Evolutionary conservation across 2,797 vertebrate genomes (phyloP).

Genomic region (Enteromius trimaculatus): DNA sequence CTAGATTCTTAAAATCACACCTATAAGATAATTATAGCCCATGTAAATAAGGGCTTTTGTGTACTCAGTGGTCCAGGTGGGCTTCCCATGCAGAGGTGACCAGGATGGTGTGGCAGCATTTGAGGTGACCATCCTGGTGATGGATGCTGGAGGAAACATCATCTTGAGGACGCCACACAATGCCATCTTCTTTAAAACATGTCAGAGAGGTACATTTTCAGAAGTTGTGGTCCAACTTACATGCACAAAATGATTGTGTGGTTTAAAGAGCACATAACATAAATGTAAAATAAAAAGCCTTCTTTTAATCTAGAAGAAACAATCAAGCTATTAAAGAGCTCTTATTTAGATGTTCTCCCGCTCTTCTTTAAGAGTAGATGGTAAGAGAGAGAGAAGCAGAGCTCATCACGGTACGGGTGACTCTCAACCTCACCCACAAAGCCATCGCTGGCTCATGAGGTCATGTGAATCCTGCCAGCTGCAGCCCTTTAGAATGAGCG

Average conservation of each 20-base stretch:
- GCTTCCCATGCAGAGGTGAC: conserved; percentile 88
- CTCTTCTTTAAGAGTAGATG: background rate
- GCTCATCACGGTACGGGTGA: conserved; percentile 49
- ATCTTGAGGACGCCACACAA: conserved; percentile 89
- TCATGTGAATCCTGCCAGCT: conserved; percentile 71
- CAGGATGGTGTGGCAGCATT: conserved; percentile 90
- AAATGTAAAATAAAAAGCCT: background rate
- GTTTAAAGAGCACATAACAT: too few relatives aligned
- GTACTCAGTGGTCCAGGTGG: conserved; percentile 83
- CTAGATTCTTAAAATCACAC: background rate
- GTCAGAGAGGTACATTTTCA: conserved; percentile 84
- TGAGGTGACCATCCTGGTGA: conserved; percentile 86
- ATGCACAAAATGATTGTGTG: background rate
- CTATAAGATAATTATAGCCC: background rate
- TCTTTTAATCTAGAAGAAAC: background rate
- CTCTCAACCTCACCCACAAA: conserved; percentile 53
- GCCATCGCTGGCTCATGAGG: conserved; percentile 65
- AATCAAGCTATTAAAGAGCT: background rate
- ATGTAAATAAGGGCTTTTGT: conserved; percentile 19
- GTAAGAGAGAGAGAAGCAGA: conserved; percentile 33
- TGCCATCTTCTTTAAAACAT: conserved; percentile 92
- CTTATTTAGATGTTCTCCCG: background rate
- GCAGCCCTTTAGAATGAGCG: conserved; percentile 59
- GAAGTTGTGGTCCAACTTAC: background rate
- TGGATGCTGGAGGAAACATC: conserved; percentile 87